Conservation (phyloP, 2,113 vertebrate genomes). For the Sprattus sprattus region DNA sequence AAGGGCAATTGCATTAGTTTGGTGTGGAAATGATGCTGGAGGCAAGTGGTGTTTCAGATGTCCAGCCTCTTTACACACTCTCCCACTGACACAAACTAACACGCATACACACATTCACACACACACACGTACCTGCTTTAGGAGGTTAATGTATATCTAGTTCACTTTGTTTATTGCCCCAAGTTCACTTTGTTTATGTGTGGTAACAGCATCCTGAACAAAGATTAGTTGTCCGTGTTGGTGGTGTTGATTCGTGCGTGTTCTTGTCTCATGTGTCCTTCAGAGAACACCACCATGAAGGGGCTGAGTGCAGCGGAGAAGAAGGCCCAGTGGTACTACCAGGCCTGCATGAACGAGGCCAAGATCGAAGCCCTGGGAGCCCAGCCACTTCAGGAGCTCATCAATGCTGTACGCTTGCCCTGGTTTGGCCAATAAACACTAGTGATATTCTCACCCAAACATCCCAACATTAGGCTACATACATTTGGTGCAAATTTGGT, state of each 20-base stretch:
- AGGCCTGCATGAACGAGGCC: constrained; percentile 91
- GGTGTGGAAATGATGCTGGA: background rate
- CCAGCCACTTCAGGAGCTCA: constrained; percentile 81
- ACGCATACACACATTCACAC: background rate
- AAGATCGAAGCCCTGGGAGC: constrained; percentile 87
- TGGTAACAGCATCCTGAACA: background rate
- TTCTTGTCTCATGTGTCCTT: background rate
- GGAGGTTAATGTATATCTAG: background rate
- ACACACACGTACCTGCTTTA: background rate
- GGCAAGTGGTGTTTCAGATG: background rate
- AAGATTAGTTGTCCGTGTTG: background rate
- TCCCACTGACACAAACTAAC: background rate
- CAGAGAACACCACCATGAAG: constrained; percentile 85
- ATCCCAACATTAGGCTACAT: too few species aligned
- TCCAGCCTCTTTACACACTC: background rate
- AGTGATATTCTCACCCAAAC: background rate
- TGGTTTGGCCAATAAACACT: background rate
- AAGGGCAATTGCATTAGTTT: constrained; percentile 10
- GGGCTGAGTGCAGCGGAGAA: constrained; percentile 80
- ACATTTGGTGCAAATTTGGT: background rate
- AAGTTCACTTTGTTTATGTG: background rate
- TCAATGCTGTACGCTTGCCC: constrained; percentile 77
- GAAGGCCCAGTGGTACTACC: constrained; percentile 90
- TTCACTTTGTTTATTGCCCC: background rate
- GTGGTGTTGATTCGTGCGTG: background rate